Percentiles rank a stretch among this genome's conserved stretches.
These are phyloP conservation scores for Apostichopus japonicus DNA, from an alignment of 35 echinoderm and acorn worm genomes.

Conservation along the genomic window DNA sequence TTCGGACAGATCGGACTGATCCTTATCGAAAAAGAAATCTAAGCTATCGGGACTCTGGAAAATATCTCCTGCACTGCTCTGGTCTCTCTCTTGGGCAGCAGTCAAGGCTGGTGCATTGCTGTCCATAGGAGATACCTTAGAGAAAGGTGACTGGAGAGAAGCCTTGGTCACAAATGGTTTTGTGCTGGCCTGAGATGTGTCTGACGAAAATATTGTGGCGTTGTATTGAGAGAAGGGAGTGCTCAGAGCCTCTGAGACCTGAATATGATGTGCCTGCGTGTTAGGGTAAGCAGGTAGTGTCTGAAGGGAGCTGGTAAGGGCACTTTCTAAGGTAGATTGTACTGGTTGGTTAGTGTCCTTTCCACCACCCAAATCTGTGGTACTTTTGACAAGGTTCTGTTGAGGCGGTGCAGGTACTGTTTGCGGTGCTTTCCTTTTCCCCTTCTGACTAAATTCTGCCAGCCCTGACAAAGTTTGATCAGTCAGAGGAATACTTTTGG, in stretches of 20 bases:
- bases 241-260: constrained; percentile 12
- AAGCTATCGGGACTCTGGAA: constrained; percentile 29
- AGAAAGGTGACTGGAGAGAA: background rate
- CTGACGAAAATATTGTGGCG: background rate
- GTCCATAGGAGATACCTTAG: constrained; percentile 19
- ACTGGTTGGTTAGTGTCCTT: background rate
- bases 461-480: background rate
- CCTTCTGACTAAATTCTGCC: background rate
- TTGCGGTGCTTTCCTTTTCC: constrained; percentile 6
- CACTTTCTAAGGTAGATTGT: constrained; percentile 6
- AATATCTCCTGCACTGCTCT: background rate
- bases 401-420: background rate
- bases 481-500: background rate
- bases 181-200: constrained; percentile 8
- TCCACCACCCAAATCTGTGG: background rate
- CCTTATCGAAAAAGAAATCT: constrained; percentile 53
- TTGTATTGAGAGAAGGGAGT: constrained; percentile 40
- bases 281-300: constrained; percentile 7
- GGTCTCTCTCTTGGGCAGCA: constrained; percentile 35
- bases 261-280: background rate
- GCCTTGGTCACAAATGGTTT: constrained; percentile 18
- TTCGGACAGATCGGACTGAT: constrained; percentile 40
- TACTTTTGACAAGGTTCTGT: background rate
- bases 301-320: background rate
- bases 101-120: background rate